Base-by-base conservation (phyloP, 2,113 vertebrate species). In the Tupaia tana region DNA sequence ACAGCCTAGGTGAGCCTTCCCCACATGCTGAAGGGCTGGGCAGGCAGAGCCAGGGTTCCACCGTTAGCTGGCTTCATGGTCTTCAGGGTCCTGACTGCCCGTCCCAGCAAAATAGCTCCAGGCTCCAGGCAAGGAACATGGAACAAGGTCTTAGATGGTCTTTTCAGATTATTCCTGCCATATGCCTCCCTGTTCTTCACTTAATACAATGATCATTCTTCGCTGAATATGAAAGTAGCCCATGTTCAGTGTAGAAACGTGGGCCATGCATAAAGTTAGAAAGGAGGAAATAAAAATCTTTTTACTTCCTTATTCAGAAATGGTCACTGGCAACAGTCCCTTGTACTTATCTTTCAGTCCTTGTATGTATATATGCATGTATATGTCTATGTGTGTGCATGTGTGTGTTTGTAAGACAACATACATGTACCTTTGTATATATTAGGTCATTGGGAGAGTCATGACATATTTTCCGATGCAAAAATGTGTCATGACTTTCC, bases 71-170 rank as follows among this genome's bases (percentile, higher is more conserved):
- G 22, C 10, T 74, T 34, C 18, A 0, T 7, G 6, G 6, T 29
- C n/a, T 58, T 20, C 25, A 1, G 54, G 25, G 43, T 54, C 52
- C 19, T 9, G 15, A n/a, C 0, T 13, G 19, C 22, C 0, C 4
- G 0, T 19, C 59, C 1, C 0, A 7, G 31, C 3, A 1, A 10
- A 1, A 0, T 43, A 15, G 9, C 34, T 4, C 13, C 13, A 0
- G 13, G 31, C 6, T 0, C 4, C 0, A 4, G 29, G 9, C 19
- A 10, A 43, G 29, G 63, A 78, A 14, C 20, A 2, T 24, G 66
- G 9, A 66, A 58, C 18, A 3, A n/a, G 29, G 56, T 75, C 74
- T 54, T 19, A 0, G 75, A 16, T 71, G 54, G 14, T 25, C 7
- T 13, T 58, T 87, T 77, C 43, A 43, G 61, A 12, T 52, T 31